Evolutionary conservation across 2,888 invertebrate species (phyloP).

Genomic region (Drosophila parthenogenetica): DNA sequence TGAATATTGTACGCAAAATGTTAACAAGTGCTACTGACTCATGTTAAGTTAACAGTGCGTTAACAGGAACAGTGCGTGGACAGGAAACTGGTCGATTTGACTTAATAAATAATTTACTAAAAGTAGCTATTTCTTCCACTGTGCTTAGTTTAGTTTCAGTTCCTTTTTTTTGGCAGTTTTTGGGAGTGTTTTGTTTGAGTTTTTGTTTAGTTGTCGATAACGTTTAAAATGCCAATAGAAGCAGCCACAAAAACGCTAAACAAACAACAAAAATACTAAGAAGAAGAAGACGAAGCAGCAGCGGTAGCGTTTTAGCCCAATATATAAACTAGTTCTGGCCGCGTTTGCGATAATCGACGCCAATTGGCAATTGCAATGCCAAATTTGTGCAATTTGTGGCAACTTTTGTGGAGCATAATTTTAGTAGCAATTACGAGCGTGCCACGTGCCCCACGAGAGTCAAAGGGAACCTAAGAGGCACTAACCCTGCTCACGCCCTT

Average conservation of each 20-base stretch:
- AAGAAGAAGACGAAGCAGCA: background rate
- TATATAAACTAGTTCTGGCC: slow-evolving; percentile 68
- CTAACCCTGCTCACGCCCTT: too few relatives aligned
- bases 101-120: too few relatives aligned
- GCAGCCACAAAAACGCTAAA: slow-evolving; percentile 55
- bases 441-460: slow-evolving; percentile 31
- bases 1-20: too few relatives aligned
- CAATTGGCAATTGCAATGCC: slow-evolving; percentile 66
- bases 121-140: background rate
- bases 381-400: slow-evolving; percentile 77
- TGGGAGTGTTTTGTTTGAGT: slow-evolving; percentile 57
- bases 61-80: too few relatives aligned
- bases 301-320: slow-evolving; percentile 16
- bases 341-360: slow-evolving; percentile 74
- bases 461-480: too few relatives aligned
- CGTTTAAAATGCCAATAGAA: slow-evolving; percentile 78
- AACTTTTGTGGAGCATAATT: slow-evolving; percentile 76
- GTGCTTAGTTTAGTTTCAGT: background rate
- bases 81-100: too few relatives aligned
- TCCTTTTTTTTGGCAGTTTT: slow-evolving; percentile 9
- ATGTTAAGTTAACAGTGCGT: too few relatives aligned
- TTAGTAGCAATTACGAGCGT: slow-evolving; percentile 65
- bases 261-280: slow-evolving; percentile 51
- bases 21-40: too few relatives aligned
- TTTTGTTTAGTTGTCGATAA: slow-evolving; percentile 77